A percentile compares a stretch with the other conserved stretches of the same genome.
These are phyloP conservation scores for Hyla sarda DNA, from an alignment of 2,113 vertebrate genomes.

Conservation along the genomic window DNA sequence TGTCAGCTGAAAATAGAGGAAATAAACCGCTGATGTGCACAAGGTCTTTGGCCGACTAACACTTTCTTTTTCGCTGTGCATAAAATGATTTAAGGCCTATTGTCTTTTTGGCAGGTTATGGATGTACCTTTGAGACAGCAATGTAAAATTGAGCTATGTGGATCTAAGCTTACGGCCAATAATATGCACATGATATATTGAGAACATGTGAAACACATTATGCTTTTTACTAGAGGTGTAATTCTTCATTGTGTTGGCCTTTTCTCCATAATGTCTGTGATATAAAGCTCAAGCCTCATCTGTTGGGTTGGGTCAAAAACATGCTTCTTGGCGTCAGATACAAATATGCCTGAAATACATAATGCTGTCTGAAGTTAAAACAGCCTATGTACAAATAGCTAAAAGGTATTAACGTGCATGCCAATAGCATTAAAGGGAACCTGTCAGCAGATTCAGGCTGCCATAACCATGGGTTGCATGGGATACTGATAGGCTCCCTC, in stretches of 20 bases:
- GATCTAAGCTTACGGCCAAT: neutral
- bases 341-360: neutral
- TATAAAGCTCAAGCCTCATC: neutral
- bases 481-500: too few species aligned
- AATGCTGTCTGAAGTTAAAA: neutral
- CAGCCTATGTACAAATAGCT: neutral
- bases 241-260: neutral
- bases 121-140: neutral
- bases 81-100: slow-evolving; percentile 5
- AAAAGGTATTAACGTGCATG: neutral
- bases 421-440: too few species aligned
- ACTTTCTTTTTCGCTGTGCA: slow-evolving; percentile 5
- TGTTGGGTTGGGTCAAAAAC: neutral
- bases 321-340: neutral
- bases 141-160: neutral
- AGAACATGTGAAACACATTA: slow-evolving; percentile 28
- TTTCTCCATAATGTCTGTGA: neutral
- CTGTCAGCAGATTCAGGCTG: too few species aligned
- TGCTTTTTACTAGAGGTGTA: slow-evolving; percentile 15
- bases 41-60: neutral
- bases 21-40: slow-evolving; percentile 2
- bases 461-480: too few species aligned
- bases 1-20: neutral
- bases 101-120: slow-evolving; percentile 14
- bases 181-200: slow-evolving; percentile 5